Conservation (phyloP, 2,113 vertebrate species). For the Proterorhinus semilunaris region DNA sequence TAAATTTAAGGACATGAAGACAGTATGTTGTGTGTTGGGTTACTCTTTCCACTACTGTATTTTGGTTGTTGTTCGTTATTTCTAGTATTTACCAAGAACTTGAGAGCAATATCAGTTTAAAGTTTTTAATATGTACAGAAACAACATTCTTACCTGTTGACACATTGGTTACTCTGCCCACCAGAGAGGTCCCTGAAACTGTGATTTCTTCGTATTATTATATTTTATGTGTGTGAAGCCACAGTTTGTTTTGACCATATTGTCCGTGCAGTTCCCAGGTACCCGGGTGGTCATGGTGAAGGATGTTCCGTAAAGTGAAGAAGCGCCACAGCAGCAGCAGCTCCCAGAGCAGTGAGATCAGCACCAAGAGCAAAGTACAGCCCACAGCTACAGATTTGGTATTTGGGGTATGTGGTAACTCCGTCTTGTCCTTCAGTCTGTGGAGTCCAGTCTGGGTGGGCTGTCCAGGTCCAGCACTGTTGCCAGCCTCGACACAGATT, state of each 20-base stretch:
- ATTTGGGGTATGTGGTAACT: background rate
- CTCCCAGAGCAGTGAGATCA: constrained; percentile 98
- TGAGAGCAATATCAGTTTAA: too few species aligned
- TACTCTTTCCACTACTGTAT: too few species aligned
- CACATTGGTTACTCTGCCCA: too few species aligned
- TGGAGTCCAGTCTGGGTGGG: constrained; percentile 97
- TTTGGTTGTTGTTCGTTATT: too few species aligned
- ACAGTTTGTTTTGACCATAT: constrained; percentile 2
- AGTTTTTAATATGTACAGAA: too few species aligned
- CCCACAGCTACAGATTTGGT: background rate
- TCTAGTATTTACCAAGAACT: too few species aligned
- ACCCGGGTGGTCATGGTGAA: constrained; percentile 78
- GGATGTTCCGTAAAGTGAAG: constrained; percentile 97
- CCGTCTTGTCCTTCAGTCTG: constrained; percentile 79
- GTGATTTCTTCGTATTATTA: too few species aligned
- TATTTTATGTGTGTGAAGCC: background rate
- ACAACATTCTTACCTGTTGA: too few species aligned
- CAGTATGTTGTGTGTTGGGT: too few species aligned
- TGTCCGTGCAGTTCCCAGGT: constrained; percentile 25
- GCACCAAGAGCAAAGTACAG: constrained; percentile 97
- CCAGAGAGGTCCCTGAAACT: too few species aligned
- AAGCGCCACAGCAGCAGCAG: constrained; percentile 99
- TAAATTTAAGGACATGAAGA: too few species aligned
- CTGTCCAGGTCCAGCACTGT: constrained; percentile 97
- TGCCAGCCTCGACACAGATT: constrained; percentile 96